A percentile compares a stretch with the other conserved stretches of the same genome.
These are phyloP conservation scores for Geotrupes spiniger DNA, from an alignment of 2,888 invertebrate genomes.

Conservation along the genomic window DNA sequence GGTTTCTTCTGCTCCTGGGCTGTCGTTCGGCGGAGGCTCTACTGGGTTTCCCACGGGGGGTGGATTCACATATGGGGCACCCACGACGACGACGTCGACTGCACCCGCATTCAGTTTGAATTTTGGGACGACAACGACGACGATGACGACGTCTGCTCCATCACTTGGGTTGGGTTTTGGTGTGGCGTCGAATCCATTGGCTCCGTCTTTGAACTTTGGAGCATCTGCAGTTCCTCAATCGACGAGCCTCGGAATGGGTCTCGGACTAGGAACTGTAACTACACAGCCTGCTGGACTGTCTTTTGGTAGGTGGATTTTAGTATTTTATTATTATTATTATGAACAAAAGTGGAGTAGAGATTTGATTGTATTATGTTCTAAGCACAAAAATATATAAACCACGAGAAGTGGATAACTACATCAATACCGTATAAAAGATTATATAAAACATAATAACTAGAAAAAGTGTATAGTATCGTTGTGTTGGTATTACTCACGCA, in stretches of 20 bases:
- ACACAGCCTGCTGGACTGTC: slow-evolving; percentile 24
- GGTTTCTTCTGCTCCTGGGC: slow-evolving; percentile 10
- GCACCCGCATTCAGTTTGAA: slow-evolving; percentile 1
- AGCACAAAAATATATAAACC: no score
- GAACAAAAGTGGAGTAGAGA: no score
- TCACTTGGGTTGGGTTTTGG: slow-evolving; percentile 37
- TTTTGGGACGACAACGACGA: slow-evolving; percentile 9
- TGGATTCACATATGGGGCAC: slow-evolving; percentile 35
- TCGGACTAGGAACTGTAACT: slow-evolving; percentile 21
- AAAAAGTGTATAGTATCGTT: no score
- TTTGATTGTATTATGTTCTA: no score
- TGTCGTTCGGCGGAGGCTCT: slow-evolving; percentile 25
- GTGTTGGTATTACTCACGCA: no score
- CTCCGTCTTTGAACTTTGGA: slow-evolving; percentile 37
- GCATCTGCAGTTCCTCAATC: slow-evolving; percentile 27
- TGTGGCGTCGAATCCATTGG: slow-evolving; percentile 27
- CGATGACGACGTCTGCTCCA: slow-evolving; percentile 26
- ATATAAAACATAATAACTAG: no score
- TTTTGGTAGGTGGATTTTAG: slow-evolving; percentile 16
- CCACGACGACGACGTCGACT: slow-evolving; percentile 31
- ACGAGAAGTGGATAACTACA: no score
- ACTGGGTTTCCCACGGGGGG: slow-evolving; percentile 27
- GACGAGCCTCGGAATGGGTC: slow-evolving; percentile 20
- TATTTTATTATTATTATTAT: not conserved
- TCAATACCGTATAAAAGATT: no score